Conservation (phyloP, 2,113 vertebrate species). For the Ammodytes dubius region DNA sequence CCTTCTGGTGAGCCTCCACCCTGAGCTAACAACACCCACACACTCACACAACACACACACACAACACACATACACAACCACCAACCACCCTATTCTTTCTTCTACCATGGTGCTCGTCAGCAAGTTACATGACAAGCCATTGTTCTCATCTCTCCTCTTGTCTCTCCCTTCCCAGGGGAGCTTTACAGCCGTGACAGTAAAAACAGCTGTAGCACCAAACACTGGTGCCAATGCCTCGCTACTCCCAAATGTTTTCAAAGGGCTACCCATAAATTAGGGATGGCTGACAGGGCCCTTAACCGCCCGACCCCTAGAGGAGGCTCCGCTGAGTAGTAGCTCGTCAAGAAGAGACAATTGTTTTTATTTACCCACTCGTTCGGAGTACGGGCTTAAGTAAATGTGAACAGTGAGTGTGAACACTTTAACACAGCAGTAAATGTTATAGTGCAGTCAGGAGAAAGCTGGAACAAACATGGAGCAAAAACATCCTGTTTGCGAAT, state of each 20-base stretch:
- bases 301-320: conserved; percentile 58
- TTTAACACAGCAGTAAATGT: conserved; percentile 53
- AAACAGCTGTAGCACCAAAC: conserved; percentile 80
- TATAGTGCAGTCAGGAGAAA: conserved; percentile 29
- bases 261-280: conserved; percentile 71
- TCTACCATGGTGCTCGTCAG: conserved; percentile 35
- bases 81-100: too few species aligned
- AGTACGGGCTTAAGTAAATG: conserved; percentile 50
- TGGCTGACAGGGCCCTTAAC: conserved; percentile 68
- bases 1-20: conserved; percentile 33
- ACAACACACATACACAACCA: too few species aligned
- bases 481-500: conserved; percentile 2
- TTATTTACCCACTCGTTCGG: conserved; percentile 63
- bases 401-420: conserved; percentile 51
- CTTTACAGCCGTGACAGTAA: conserved; percentile 81
- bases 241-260: conserved; percentile 75
- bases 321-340: conserved; percentile 44
- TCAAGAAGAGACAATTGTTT: conserved; percentile 54
- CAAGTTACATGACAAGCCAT: conserved; percentile 55
- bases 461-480: conserved; percentile 26
- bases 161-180: conserved; percentile 66
- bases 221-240: conserved; percentile 67
- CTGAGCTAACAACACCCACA: not conserved
- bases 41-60: conserved; percentile 17
- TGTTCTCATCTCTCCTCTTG: conserved; percentile 59